Evolutionary conservation across 2,797 vertebrate genomes (phyloP).

Genomic region (Eidolon dupreanum): DNA sequence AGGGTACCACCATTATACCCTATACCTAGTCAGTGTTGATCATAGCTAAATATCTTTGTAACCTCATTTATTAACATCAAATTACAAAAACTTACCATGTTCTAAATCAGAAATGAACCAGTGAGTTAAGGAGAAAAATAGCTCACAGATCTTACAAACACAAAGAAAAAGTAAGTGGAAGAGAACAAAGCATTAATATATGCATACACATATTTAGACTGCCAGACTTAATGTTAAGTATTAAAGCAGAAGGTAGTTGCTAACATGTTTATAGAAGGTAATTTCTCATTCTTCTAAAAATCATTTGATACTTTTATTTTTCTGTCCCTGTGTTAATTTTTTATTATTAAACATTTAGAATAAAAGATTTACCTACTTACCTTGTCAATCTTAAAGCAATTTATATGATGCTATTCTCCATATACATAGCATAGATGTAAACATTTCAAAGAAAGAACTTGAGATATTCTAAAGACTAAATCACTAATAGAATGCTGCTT

Average conservation of each 20-base stretch:
- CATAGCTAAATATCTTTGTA: slow-evolving; percentile 74
- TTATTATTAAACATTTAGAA: not conserved
- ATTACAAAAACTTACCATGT: slow-evolving; percentile 73
- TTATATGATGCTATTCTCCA: not conserved
- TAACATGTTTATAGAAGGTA: not conserved
- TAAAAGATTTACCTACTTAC: not conserved
- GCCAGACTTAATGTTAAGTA: slow-evolving; percentile 5
- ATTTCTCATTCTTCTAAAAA: not conserved
- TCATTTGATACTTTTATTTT: not conserved
- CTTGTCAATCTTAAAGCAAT: not conserved
- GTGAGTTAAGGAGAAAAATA: slow-evolving; percentile 58
- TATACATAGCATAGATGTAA: not conserved
- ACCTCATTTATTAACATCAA: slow-evolving; percentile 73
- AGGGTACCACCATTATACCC: slow-evolving; percentile 65
- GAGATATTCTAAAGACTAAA: not conserved
- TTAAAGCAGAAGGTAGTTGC: not conserved
- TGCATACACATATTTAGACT: not conserved
- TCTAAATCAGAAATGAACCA: slow-evolving; percentile 39
- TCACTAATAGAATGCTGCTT: not conserved
- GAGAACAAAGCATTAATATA: not conserved
- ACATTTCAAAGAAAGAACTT: not conserved
- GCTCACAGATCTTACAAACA: slow-evolving; percentile 50
- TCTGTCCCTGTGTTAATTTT: not conserved
- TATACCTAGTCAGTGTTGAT: slow-evolving; percentile 65
- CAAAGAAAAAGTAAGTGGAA: not conserved